A percentile compares a stretch with the other conserved stretches of the same genome.
These are phyloP conservation scores for Marmota monax DNA, from an alignment of 2,113 vertebrate genomes.

Conservation along the genomic window DNA sequence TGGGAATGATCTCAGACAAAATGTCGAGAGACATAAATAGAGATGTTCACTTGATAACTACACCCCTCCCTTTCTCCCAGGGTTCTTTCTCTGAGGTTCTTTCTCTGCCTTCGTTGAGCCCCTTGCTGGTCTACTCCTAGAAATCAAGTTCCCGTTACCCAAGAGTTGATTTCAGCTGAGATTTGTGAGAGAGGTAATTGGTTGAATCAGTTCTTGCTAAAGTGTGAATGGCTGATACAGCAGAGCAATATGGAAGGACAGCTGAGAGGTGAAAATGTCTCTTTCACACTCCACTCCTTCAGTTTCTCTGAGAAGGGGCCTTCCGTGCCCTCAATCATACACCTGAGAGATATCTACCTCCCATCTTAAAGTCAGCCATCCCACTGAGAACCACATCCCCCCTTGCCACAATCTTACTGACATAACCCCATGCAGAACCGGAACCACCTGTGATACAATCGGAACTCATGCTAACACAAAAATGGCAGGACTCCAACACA, in stretches of 20 bases:
- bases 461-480: not conserved
- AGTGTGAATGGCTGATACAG: not conserved
- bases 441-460: not conserved
- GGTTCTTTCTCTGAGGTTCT: not conserved
- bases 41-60: not conserved
- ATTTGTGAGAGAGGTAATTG: not conserved
- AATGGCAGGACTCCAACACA: not conserved
- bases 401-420: not conserved
- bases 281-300: not conserved
- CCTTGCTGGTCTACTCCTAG: not conserved
- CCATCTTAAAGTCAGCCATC: not conserved
- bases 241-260: not conserved
- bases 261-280: not conserved
- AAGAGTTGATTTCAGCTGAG: not conserved
- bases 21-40: not conserved
- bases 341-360: not conserved
- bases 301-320: not conserved
- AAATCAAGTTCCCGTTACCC: not conserved
- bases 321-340: not conserved
- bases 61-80: not conserved
- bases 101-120: not conserved
- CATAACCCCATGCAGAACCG: not conserved
- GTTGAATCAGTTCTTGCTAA: not conserved
- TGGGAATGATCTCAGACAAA: not conserved
- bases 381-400: not conserved